Conservation (phyloP, 2,888 invertebrate species). For the Brassicogethes aeneus region DNA sequence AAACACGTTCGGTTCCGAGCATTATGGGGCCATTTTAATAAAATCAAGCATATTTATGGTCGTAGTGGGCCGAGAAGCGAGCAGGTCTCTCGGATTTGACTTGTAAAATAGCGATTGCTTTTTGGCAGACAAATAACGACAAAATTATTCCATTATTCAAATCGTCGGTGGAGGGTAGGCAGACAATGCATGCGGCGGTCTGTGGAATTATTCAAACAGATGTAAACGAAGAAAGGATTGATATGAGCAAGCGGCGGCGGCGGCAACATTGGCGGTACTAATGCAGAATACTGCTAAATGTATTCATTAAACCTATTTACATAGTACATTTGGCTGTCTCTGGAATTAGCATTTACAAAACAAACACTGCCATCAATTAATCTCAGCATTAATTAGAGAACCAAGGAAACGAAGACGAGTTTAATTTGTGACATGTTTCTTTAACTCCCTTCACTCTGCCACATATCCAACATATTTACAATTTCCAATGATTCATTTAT, state of each 20-base stretch:
- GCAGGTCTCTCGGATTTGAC: constrained; percentile 23
- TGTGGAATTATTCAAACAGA: constrained; percentile 35
- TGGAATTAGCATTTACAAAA: constrained; percentile 37
- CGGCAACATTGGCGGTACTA: too few species aligned
- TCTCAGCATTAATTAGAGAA: constrained; percentile 21
- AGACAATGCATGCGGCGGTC: constrained; percentile 27
- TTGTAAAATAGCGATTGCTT: constrained; percentile 28
- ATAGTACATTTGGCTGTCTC: constrained; percentile 33
- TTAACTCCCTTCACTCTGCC: constrained; percentile 8
- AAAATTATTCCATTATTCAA: constrained; percentile 38
- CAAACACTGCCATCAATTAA: constrained; percentile 38
- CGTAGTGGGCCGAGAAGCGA: constrained; percentile 12
- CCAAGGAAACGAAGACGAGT: constrained; percentile 13
- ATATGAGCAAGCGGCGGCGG: too few species aligned
- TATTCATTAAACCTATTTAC: constrained; percentile 38
- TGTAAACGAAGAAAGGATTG: constrained; percentile 37
- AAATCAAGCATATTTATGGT: constrained; percentile 17
- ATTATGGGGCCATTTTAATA: constrained; percentile 13
- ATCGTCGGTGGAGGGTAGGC: constrained; percentile 17
- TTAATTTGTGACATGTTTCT: constrained; percentile 12
- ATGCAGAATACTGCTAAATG: constrained; percentile 24
- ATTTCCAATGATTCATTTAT: constrained; percentile 8
- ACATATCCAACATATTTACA: constrained; percentile 5
- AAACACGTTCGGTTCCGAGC: constrained; percentile 15
- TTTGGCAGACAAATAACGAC: constrained; percentile 33